Conservation (phyloP, 1,140 invertebrate genomes). For the Ridgeia piscesae region DNA sequence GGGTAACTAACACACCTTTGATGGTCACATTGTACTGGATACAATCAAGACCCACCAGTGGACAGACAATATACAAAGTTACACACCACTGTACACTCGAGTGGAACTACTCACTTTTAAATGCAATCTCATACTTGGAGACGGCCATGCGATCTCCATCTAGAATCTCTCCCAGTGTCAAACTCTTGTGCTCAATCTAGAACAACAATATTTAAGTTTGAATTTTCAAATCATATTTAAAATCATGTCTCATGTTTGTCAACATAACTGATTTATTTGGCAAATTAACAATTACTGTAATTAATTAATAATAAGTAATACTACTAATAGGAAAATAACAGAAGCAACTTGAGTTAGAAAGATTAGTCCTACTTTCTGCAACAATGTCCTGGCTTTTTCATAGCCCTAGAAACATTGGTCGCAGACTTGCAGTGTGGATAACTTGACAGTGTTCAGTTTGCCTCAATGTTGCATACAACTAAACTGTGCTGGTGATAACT, state of each 20-base stretch:
- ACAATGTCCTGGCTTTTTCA: too few species aligned
- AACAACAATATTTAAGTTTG: slow-evolving; percentile 16
- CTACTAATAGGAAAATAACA: too few species aligned
- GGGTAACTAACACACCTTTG: too few species aligned
- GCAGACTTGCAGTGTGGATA: background rate
- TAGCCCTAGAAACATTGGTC: too few species aligned
- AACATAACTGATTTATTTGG: background rate
- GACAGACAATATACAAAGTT: too few species aligned
- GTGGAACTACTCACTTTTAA: slow-evolving; percentile 53
- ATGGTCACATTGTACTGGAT: too few species aligned
- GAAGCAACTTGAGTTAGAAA: too few species aligned
- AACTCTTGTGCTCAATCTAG: slow-evolving; percentile 62
- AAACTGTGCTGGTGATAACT: background rate
- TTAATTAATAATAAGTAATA: too few species aligned
- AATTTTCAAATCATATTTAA: background rate
- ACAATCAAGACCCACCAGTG: too few species aligned
- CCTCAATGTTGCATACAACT: background rate
- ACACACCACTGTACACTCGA: too few species aligned
- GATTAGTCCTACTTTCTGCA: too few species aligned
- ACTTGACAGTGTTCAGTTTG: background rate
- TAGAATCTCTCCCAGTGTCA: slow-evolving; percentile 63
- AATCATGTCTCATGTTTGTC: background rate
- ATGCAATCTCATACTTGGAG: slow-evolving; percentile 61
- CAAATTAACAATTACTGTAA: background rate
- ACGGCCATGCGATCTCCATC: slow-evolving; percentile 64